These are phyloP conservation scores for Pseudoips prasinana DNA, from an alignment of 2,888 invertebrate genomes.

Conservation along the genomic window DNA sequence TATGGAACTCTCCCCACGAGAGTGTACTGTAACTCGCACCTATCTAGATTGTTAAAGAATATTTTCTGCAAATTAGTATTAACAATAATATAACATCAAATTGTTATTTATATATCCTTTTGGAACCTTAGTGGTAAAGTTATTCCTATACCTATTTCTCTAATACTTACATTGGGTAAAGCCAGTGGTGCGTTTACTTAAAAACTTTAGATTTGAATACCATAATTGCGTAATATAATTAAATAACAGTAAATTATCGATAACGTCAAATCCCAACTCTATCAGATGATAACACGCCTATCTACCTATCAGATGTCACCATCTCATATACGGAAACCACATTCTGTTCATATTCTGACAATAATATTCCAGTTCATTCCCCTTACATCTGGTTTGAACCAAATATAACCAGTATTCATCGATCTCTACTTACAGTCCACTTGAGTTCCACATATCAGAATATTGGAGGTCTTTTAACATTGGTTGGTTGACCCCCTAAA, in stretches of 20 bases:
- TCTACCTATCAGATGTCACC: slow-evolving; percentile 62
- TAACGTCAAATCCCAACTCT: slow-evolving; percentile 16
- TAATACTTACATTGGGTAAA: no score
- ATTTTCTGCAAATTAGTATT: no score
- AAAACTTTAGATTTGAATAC: no score
- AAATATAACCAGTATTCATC: slow-evolving; percentile 41
- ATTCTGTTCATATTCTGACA: slow-evolving; percentile 63
- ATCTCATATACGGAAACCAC: slow-evolving; percentile 68
- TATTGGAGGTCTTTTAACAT: slow-evolving; percentile 29
- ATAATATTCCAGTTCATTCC: slow-evolving; percentile 65
- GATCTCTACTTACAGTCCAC: slow-evolving; percentile 31
- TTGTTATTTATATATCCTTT: no score
- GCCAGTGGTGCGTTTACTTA: no score
- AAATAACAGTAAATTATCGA: slow-evolving; percentile 22
- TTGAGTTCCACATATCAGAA: slow-evolving; percentile 11
- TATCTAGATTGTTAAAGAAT: no score
- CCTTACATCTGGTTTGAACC: slow-evolving; percentile 57
- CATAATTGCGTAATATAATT: no score
- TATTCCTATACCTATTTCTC: no score
- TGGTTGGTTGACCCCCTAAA: slow-evolving; percentile 39
- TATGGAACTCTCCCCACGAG: no score
- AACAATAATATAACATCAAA: no score
- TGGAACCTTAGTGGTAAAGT: no score
- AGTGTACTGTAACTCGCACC: no score
- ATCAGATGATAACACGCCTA: slow-evolving; percentile 22